Evolutionary conservation across 2,797 vertebrate species (phyloP), one percentile per base, ranked within the genome.

Genomic region (Molossus molossus): DNA sequence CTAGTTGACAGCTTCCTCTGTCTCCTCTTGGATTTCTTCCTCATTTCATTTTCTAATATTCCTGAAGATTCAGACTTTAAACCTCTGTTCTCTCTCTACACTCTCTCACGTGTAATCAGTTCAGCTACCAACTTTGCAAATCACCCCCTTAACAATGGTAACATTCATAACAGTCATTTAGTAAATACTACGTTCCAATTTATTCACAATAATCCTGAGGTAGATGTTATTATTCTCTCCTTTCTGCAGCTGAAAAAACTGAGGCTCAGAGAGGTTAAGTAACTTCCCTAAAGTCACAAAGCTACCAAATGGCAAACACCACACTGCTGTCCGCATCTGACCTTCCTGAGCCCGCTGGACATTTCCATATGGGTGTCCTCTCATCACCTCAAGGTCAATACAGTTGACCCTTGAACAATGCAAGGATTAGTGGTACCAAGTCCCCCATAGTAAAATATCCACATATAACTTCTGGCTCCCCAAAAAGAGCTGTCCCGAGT

Each of bases 401-500:
- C 13, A 4, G 8, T 4, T 67, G 29, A 67, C 62, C 62, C 29
- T 37, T 67, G 62, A 53, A 67, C 29, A 84, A 67, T 25, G 48
- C 45, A 53, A 48, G 29, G 10, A 11, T 53, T 84, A 50, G 45
- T 12, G 11, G 18, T 83, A 11, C 62, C 29, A 53, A 84, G 20
- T 13, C 48, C 62, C 62, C 33, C 29, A 0, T 4, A 83, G 81
- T 53, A 18, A 53, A 53, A 83, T 53, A 33, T 33, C 21, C 13
- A 67, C 5, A 1, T 33, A 3, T 25, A 84, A 67, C 20, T 33
- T 84, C 15, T 67, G 62, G 53, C 13, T 33, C 29, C 29, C 5
- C 81, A 5, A 33, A 84, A 58, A 79, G 53, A 79, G n/a, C 5
- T 79, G 53, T 57, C 20, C n/a, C n/a, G 0, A 98, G 98, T 98